Conservation (phyloP, 1,140 invertebrate species). For the Drosophila truncata region DNA sequence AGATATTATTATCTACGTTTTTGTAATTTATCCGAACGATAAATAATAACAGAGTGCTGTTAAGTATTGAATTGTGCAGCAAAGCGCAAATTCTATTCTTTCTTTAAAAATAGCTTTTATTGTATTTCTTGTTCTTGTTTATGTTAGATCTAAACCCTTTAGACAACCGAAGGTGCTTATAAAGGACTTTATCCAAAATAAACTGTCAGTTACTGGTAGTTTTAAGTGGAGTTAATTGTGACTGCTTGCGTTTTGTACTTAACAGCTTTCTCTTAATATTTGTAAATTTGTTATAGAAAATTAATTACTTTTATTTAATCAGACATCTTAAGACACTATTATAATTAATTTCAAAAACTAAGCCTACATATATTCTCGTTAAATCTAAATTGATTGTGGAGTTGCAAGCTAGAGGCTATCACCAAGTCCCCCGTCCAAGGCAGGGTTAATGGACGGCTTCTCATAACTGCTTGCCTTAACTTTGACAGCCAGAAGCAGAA, state of each 20-base stretch:
- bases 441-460: conserved; percentile 37
- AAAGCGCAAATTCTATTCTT: too few species aligned
- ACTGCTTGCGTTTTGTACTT: too few species aligned
- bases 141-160: not conserved
- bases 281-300: too few species aligned
- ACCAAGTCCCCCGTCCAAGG: conserved; percentile 1
- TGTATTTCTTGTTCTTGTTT: too few species aligned
- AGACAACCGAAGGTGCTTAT: not conserved
- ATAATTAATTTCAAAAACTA: too few species aligned
- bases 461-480: conserved; percentile 10
- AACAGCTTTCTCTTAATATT: too few species aligned
- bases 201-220: too few species aligned
- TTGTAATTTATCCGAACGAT: not conserved
- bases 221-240: too few species aligned
- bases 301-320: not conserved
- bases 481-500: conserved; percentile 38
- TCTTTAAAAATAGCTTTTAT: too few species aligned
- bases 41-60: not conserved
- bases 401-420: not conserved
- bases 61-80: not conserved
- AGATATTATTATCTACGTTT: not conserved
- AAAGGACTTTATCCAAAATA: not conserved
- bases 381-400: not conserved
- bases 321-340: not conserved
- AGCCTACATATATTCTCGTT: not conserved